Evolutionary conservation across 2,888 invertebrate genomes (phyloP).

Genomic region (Drosophila ustulata): DNA sequence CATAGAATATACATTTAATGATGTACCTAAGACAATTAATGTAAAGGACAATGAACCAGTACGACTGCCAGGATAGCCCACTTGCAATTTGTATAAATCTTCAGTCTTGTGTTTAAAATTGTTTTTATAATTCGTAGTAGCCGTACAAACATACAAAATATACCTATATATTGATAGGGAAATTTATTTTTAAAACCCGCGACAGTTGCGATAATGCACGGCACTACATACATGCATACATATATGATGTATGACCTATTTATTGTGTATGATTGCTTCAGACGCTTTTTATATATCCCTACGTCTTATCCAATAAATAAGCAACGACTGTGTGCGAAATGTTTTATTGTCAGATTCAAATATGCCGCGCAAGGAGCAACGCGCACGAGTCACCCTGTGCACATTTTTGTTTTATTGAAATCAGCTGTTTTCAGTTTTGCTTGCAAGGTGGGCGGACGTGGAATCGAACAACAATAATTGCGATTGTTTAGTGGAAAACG

Average conservation of each 20-base stretch:
- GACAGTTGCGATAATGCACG: neutral
- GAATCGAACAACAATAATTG: constrained; percentile 55
- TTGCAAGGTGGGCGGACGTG: constrained; percentile 25
- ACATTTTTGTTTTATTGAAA: constrained; percentile 1
- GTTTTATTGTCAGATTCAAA: constrained; percentile 18
- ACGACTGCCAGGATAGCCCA: constrained; percentile 86
- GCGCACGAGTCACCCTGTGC: constrained; percentile 45
- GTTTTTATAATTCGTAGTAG: constrained; percentile 60
- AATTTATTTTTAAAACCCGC: constrained; percentile 6
- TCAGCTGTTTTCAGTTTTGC: constrained; percentile 53
- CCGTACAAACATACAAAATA: constrained; percentile 24
- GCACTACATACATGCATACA: neutral
- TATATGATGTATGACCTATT: neutral
- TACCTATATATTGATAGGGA: constrained; percentile 8
- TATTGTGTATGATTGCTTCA: neutral
- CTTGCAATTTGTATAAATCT: constrained; percentile 67
- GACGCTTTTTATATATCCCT: neutral
- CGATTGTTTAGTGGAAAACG: constrained; percentile 26
- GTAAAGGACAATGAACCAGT: constrained; percentile 92
- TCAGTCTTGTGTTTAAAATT: constrained; percentile 70
- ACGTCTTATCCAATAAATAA: constrained; percentile 12
- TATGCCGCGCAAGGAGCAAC: constrained; percentile 22
- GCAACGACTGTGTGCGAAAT: neutral
- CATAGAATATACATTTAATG: constrained; percentile 94
- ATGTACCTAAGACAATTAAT: constrained; percentile 91